These are phyloP conservation scores for Synanthedon tipuliformis DNA, from an alignment of 2,888 invertebrate species.

Conservation along the genomic window DNA sequence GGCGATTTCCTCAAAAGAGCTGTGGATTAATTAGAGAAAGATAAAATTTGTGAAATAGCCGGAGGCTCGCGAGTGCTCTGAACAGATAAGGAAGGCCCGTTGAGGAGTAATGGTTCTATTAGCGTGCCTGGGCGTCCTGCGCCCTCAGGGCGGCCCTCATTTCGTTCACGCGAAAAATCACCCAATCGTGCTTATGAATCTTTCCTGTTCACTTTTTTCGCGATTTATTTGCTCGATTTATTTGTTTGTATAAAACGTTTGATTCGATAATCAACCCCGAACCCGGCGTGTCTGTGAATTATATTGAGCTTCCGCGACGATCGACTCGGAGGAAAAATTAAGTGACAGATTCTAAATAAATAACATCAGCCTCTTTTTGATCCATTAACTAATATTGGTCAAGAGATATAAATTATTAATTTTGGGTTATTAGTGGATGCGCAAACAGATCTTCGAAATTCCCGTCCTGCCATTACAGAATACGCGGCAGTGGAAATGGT, in stretches of 20 bases:
- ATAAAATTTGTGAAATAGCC: conserved; percentile 61
- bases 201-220: conserved; percentile 23
- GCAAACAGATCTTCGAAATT: no score
- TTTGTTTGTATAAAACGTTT: conserved; percentile 38
- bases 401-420: no score
- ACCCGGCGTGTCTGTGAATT: conserved; percentile 11
- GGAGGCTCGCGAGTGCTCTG: conserved; percentile 46
- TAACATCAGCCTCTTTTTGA: conserved; percentile 23
- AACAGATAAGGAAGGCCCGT: conserved; percentile 49
- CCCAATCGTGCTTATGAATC: conserved; percentile 34
- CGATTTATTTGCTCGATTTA: conserved; percentile 24
- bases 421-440: no score
- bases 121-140: conserved; percentile 27
- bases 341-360: conserved; percentile 28
- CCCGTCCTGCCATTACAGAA: no score
- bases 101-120: conserved; percentile 56
- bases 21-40: conserved; percentile 60
- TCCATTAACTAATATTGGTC: conserved; percentile 21
- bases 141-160: conserved; percentile 22
- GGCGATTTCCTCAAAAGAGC: conserved; percentile 51
- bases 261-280: conserved; percentile 38
- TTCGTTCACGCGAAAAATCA: conserved; percentile 39
- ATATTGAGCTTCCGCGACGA: conserved; percentile 31
- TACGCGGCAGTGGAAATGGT: no score
- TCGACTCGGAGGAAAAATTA: conserved; percentile 21